Percentiles rank a stretch among this genome's conserved stretches.
Evolutionary conservation across 2,113 vertebrate species (phyloP).

Genomic region (Lonchura striata): DNA sequence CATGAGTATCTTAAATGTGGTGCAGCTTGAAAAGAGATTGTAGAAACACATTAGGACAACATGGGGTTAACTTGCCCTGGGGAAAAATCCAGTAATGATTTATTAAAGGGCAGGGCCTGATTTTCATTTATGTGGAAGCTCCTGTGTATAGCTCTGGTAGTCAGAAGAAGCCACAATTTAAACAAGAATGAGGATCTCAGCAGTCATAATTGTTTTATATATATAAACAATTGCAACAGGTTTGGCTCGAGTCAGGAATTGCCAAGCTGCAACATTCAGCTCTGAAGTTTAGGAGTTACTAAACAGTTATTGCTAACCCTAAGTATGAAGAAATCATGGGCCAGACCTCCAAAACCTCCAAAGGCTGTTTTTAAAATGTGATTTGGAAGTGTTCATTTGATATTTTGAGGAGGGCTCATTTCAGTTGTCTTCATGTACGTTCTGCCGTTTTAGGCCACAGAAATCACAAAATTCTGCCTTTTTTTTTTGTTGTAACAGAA

Average conservation of each 20-base stretch:
- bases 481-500: neutral
- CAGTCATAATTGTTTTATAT: neutral
- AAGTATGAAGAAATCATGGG: neutral
- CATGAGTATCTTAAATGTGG: neutral
- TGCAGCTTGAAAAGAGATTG: neutral
- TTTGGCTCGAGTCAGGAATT: neutral
- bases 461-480: neutral
- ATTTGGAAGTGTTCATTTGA: neutral
- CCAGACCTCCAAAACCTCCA: neutral
- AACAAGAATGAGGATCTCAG: neutral
- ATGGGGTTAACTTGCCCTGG: neutral
- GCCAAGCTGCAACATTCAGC: neutral
- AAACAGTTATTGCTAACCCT: neutral
- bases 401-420: neutral
- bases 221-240: neutral
- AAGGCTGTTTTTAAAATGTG: neutral
- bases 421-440: neutral
- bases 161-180: constrained; percentile 11
- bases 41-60: neutral
- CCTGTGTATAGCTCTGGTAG: neutral
- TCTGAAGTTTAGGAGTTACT: neutral
- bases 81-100: neutral
- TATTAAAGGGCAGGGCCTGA: neutral
- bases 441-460: constrained; percentile 27
- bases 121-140: neutral